Base-by-base conservation (phyloP, 1,140 invertebrate species). In the Papilio dardanus region DNA sequence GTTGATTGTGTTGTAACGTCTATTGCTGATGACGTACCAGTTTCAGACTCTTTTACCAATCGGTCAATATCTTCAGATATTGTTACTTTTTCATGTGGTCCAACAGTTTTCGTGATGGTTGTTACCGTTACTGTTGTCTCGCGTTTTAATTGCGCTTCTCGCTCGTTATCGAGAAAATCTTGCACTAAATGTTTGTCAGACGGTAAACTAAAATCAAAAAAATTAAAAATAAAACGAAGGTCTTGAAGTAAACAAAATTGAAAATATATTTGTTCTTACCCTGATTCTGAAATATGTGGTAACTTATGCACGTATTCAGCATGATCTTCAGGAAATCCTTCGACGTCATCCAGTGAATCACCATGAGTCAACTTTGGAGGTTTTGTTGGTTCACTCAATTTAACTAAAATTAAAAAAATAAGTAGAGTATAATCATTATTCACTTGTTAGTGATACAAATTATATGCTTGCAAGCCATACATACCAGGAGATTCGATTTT, bases 301-400 rank as follows among this genome's bases (percentile, higher is more conserved):
- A 94, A 75, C 84, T 90, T 93, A 76, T 91, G 90, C 10, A 93
- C 83, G 71, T 94, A 93, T 78, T 88, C 87, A 74, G 84, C 88
- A 75, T 92, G 92, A 76, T 94, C 93, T 85, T 94, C 91, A 33
- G 93, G 93, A 76, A 94, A 94, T 5, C 89, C 92, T 89, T 94
- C 93, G 5, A 93, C 93, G 46, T 94, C 93, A 86, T 94, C 93
- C 40, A 94, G 82, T 28, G 93, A 94, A 79, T 94, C 93, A 19
- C 93, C 93, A 76, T 93, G 89, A 5, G 87, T 88, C 46, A 93
- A 77, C 79, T 88, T 90, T 16, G 88, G 80, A 21, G 84, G 42
- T 83, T 89, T 93, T 5, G 80, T 75, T 35, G 74, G 67, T 46
- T 91, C 89, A 24, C 71, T 76, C 67, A 75, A 46, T 85, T 90